phyloP scores from a whole-genome alignment of 1,140 invertebrate genomes.

The Drosophila fuyamai region DNA sequence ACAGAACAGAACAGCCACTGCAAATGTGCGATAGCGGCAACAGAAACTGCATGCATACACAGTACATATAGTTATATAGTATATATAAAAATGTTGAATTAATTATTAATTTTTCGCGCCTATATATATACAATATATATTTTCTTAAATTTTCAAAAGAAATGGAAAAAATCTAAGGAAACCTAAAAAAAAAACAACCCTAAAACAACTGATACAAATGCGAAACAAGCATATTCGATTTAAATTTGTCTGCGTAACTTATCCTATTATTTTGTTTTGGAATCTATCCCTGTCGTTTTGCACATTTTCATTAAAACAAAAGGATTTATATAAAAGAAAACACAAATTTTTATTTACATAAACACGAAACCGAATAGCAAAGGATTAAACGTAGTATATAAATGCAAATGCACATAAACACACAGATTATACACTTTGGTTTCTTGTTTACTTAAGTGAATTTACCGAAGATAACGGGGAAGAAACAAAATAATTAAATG shows the following conservation, averaged over 20 bases:
- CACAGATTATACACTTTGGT: slow-evolving; percentile 45
- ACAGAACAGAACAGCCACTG: slow-evolving; percentile 70
- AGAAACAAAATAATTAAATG: slow-evolving; percentile 28
- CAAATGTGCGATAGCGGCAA: slow-evolving; percentile 56
- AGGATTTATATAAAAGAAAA: slow-evolving; percentile 13
- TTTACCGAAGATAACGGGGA: slow-evolving; percentile 22
- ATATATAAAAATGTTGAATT: slow-evolving; percentile 82
- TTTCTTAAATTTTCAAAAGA: slow-evolving; percentile 78
- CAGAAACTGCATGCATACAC: slow-evolving; percentile 62
- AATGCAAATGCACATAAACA: slow-evolving; percentile 38
- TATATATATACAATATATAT: slow-evolving; percentile 77
- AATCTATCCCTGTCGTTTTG: slow-evolving; percentile 18
- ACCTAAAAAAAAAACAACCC: slow-evolving; percentile 10
- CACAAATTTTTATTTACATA: slow-evolving; percentile 12
- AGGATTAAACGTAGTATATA: slow-evolving; percentile 19
- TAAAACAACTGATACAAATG: slow-evolving; percentile 23
- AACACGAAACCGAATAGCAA: slow-evolving; percentile 20
- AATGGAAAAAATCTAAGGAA: slow-evolving; percentile 36
- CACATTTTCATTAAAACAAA: slow-evolving; percentile 23
- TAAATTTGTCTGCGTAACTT: slow-evolving; percentile 30
- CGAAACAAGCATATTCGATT: slow-evolving; percentile 20
- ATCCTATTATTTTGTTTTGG: slow-evolving; percentile 18
- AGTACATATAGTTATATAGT: slow-evolving; percentile 76
- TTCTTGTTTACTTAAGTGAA: slow-evolving; percentile 42
- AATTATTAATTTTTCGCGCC: slow-evolving; percentile 81